A percentile compares a stretch with the other conserved stretches of the same genome.
Evolutionary conservation across 2,113 vertebrate genomes (phyloP).

Genomic region (Dolichotis patagonum): DNA sequence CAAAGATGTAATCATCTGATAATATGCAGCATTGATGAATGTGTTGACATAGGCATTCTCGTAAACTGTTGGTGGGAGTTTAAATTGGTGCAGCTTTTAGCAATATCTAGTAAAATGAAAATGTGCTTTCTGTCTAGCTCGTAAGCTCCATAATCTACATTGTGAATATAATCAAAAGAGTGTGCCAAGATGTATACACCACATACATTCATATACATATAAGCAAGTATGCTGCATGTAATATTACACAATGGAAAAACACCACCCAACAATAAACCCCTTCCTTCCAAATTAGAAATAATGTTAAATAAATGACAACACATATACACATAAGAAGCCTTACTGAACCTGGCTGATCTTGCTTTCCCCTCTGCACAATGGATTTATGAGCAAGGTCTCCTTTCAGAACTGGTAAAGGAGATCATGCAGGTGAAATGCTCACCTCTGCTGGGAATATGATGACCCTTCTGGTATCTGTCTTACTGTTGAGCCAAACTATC

Average conservation of each 20-base stretch:
- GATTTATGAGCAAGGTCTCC: background rate
- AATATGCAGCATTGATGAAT: background rate
- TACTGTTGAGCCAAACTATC: background rate
- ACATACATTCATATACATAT: background rate
- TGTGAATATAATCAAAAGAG: background rate
- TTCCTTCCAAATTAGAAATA: background rate
- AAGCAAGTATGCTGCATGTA: background rate
- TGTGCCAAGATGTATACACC: background rate
- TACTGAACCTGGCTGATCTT: background rate
- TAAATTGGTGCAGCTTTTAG: background rate
- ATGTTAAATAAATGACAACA: background rate
- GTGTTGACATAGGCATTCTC: background rate
- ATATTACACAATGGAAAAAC: background rate
- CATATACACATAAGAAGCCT: background rate
- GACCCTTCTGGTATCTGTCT: background rate
- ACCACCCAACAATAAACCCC: background rate
- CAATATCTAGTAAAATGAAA: constrained; percentile 36
- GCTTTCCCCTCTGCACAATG: background rate
- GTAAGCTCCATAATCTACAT: background rate
- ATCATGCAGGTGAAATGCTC: background rate
- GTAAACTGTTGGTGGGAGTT: constrained; percentile 45
- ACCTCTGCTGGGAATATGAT: background rate
- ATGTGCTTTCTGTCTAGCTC: background rate
- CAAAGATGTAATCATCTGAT: background rate
- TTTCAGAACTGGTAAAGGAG: background rate